phyloP scores from a whole-genome alignment of 2,797 vertebrate species.

The Muscicapa striata region DNA sequence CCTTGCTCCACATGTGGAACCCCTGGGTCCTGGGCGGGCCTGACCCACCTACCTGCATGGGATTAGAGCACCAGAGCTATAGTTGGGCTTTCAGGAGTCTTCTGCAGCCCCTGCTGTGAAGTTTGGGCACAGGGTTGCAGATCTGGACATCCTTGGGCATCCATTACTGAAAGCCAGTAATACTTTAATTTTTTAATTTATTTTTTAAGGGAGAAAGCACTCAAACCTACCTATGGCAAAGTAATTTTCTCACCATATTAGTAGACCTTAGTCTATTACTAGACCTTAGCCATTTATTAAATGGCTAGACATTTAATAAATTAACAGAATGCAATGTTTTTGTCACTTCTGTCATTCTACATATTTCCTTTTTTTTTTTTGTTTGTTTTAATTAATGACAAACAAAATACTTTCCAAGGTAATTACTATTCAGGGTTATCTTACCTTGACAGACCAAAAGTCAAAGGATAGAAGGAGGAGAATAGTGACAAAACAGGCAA shows the following conservation, averaged over 20 bases:
- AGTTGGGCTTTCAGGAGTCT: background rate
- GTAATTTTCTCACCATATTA: background rate
- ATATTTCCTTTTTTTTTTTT: background rate
- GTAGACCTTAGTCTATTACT: background rate
- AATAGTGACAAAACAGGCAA: constrained; percentile 83
- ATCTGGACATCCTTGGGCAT: background rate
- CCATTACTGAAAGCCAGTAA: background rate
- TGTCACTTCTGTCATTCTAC: background rate
- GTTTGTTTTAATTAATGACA: background rate
- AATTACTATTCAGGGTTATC: background rate
- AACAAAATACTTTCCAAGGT: background rate
- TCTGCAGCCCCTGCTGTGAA: background rate
- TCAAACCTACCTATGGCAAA: background rate
- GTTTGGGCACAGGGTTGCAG: background rate
- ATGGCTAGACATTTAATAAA: background rate
- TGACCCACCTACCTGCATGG: background rate
- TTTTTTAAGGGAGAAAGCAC: background rate
- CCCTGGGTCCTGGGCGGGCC: background rate
- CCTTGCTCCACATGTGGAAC: background rate
- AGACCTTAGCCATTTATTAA: too few relatives aligned
- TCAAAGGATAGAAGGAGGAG: constrained; percentile 83
- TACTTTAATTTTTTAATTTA: background rate
- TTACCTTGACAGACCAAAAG: constrained; percentile 88
- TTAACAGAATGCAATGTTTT: background rate
- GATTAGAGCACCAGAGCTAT: too few relatives aligned